Base-by-base conservation (phyloP, 2,888 invertebrate genomes). In the Salticus scenicus region DNA sequence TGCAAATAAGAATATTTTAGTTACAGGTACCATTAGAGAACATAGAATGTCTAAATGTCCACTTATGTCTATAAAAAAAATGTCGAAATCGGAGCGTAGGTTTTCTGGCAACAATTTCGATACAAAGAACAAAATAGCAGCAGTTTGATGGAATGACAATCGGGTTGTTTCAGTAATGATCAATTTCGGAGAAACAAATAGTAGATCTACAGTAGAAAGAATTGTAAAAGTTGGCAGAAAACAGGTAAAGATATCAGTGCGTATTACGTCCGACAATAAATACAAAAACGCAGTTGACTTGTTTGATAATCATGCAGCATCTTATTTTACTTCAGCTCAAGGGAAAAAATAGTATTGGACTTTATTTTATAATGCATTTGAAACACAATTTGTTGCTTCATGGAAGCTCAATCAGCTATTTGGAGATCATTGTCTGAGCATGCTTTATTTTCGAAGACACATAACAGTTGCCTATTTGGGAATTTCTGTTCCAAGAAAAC, bases 391-490 rank as follows among this genome's bases (percentile, higher is more conserved):
- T 1, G 47, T 27, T 42, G 28, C 42, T 70, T 47, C 27, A 27
- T 37, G 42, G 41, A 27, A 70, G 42, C 42, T 10, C 5, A 47
- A 42, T 70, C 42, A 70, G 28, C 17, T 42, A 70, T 1, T 28
- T 70, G 41, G 10, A 0, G 42, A 70, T 42, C 2, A 20, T 47
- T 41, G 27, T 28, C 42, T 51, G 51, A 72, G 31, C 31, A 17
- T 72, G n/a, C 20, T 72, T 30, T 5, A 72, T 72, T 72, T 72
- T 47, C n/a, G n/a, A n/a, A n/a, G 47, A 47, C 47, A 47, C 12
- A 47, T 47, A 47, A 47, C 47, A 47, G 47, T 47, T 47, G 47
- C 37, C 10, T 37, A 37, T 37, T 2, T 47, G 47, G 47, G 47
- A 47, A 10, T 47, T 10, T 7, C 37, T 47, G 17, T 47, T 47